Evolutionary conservation across 2,113 vertebrate species (phyloP), one percentile per base, ranked within the genome.

Genomic region (Porphyrio hochstetteri): DNA sequence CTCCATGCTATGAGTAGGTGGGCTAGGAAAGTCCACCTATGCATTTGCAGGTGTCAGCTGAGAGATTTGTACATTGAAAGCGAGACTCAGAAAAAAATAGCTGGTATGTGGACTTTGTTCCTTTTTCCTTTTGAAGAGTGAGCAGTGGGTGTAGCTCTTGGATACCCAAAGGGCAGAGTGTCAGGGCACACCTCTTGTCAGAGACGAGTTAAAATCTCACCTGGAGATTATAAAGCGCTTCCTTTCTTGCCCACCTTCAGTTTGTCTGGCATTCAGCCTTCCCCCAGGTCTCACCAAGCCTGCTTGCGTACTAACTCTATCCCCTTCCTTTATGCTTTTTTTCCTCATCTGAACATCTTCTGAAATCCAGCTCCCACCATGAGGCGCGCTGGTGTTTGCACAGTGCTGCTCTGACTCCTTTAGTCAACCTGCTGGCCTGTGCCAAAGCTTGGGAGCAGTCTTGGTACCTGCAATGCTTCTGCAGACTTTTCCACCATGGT

Each of bases 361-460:
- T 68, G 65, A 78, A 74, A 82, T 65, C 35, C 44, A 27, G 57
- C 23, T 76, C 48, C 65, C 59, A 35, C 33, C 0, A 0, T 2
- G 2, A 52, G 28, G 70, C 0, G 0, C 0, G 0, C 0, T 44
- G 38, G 24, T 63, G 40, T 23, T 40, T 50, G 23, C 46, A 1
- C 0, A 1, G 2, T 13, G 46, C 69, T 79, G 36, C 44, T 76
- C 38, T 15, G 8, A 16, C 28, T 72, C 15, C 44, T 19, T 60
- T 44, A 28, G 24, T 56, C 35, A 38, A 35, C 33, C 31, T 27
- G 4, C 65, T 78, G 69, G 28, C 42, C 27, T 35, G 13, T 65
- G 44, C 35, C 59, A 74, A 36, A 50, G 28, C 35, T 68, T 0
- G 0, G 70, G 59, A 82, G 44, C 5, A 7, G 6, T 55, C 78